Evolutionary conservation across 2,797 vertebrate species (phyloP).

Genomic region (Sphenodon punctatus): DNA sequence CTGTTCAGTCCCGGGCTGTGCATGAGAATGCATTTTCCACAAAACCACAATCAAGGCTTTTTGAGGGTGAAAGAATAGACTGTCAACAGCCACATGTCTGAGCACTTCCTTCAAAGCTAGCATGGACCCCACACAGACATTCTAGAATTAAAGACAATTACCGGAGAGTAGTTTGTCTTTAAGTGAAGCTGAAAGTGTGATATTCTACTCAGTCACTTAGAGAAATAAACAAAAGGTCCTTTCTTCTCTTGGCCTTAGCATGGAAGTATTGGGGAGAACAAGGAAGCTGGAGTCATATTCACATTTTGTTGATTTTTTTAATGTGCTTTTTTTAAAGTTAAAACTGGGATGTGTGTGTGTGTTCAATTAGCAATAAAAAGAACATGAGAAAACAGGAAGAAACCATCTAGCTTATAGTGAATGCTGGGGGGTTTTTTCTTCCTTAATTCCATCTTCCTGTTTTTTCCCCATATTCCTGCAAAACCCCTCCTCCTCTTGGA

Average conservation of each 20-base stretch:
- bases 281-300: constrained; percentile 22
- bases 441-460: constrained; percentile 14
- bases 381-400: background rate
- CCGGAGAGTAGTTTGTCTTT: constrained; percentile 42
- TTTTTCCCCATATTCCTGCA: background rate
- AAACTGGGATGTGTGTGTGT: background rate
- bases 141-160: constrained; percentile 39
- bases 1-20: constrained; percentile 48
- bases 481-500: background rate
- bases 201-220: constrained; percentile 9
- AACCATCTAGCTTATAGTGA: background rate
- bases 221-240: constrained; percentile 52
- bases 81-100: constrained; percentile 61
- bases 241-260: constrained; percentile 14
- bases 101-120: constrained; percentile 54
- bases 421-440: background rate
- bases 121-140: constrained; percentile 65
- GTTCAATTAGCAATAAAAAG: background rate
- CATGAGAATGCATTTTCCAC: constrained; percentile 69
- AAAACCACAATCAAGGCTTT: constrained; percentile 73
- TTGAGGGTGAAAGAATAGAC: constrained; percentile 61
- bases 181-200: constrained; percentile 25
- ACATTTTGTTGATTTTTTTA: constrained; percentile 1
- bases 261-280: constrained; percentile 36
- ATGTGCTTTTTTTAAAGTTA: background rate